Evolutionary conservation across 2,888 invertebrate species (phyloP).

Genomic region (Cryptus viduatorius): DNA sequence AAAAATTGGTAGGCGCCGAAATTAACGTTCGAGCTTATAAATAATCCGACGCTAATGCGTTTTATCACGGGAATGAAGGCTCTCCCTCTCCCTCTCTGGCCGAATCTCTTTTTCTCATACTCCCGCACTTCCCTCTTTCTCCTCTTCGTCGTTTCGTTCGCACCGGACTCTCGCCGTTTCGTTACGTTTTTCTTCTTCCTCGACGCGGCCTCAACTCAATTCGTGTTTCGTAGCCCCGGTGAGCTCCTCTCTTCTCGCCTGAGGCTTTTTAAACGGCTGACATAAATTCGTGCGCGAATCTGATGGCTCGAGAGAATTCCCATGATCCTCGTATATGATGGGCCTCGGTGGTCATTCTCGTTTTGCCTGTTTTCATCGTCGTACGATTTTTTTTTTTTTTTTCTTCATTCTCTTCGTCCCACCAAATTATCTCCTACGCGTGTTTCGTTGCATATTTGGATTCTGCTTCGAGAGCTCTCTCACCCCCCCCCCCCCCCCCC

Average conservation of each 20-base stretch:
- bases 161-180: conserved; percentile 37
- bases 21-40: conserved; percentile 78
- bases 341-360: conserved; percentile 13
- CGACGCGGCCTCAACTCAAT: conserved; percentile 36
- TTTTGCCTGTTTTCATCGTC: not conserved
- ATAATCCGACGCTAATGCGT: conserved; percentile 81
- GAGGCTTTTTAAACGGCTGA: conserved; percentile 72
- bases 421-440: conserved; percentile 77
- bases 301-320: conserved; percentile 35
- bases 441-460: conserved; percentile 77
- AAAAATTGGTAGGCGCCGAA: conserved; percentile 79
- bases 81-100: conserved; percentile 40
- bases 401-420: not conserved
- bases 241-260: conserved; percentile 35
- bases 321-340: conserved; percentile 33
- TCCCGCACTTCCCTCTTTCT: conserved; percentile 15
- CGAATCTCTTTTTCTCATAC: conserved; percentile 49
- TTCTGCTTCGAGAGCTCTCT: conserved; percentile 44
- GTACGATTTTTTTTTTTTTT: not conserved
- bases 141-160: not conserved
- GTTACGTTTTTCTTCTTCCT: conserved; percentile 41
- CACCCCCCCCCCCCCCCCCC: not conserved
- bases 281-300: conserved; percentile 74
- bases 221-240: conserved; percentile 7
- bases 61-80: conserved; percentile 77